These are phyloP conservation scores for Umimayanthus chanpuru DNA, from an alignment of 92 coral and sea anemone species.

Conservation along the genomic window DNA sequence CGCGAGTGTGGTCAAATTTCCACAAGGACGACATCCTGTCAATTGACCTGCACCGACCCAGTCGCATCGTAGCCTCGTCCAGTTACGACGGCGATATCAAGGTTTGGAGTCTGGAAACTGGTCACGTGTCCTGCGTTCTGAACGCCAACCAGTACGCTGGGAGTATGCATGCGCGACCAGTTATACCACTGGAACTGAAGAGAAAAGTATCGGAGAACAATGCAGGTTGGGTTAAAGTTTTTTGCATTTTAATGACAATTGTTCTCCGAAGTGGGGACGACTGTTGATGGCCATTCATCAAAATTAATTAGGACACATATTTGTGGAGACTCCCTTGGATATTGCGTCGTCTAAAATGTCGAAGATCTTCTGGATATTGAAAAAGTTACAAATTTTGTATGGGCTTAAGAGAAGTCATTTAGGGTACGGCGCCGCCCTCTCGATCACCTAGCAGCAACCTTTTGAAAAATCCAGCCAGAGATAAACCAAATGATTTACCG, in stretches of 20 bases:
- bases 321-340: no score
- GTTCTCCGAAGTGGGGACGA: background rate
- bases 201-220: constrained; percentile 67
- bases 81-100: constrained; percentile 94
- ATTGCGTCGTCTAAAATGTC: no score
- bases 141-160: constrained; percentile 71
- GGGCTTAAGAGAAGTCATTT: no score
- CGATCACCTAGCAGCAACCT: no score
- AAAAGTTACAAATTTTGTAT: no score
- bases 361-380: no score
- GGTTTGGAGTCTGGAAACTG: constrained; percentile 93
- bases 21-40: constrained; percentile 96
- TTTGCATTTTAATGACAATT: background rate
- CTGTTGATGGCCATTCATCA: no score
- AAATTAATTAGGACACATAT: no score
- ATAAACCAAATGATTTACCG: no score
- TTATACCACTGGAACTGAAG: constrained; percentile 88
- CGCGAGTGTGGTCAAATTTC: constrained; percentile 87
- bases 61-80: constrained; percentile 83
- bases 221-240: constrained; percentile 51
- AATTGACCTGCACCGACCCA: constrained; percentile 78
- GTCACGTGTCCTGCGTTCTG: constrained; percentile 79
- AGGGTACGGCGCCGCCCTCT: no score
- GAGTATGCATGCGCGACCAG: constrained; percentile 55
- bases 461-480: no score